A percentile compares a stretch with the other conserved stretches of the same genome.
These are phyloP conservation scores for Ypsolopha sequella DNA, from an alignment of 2,888 invertebrate genomes.

Conservation along the genomic window DNA sequence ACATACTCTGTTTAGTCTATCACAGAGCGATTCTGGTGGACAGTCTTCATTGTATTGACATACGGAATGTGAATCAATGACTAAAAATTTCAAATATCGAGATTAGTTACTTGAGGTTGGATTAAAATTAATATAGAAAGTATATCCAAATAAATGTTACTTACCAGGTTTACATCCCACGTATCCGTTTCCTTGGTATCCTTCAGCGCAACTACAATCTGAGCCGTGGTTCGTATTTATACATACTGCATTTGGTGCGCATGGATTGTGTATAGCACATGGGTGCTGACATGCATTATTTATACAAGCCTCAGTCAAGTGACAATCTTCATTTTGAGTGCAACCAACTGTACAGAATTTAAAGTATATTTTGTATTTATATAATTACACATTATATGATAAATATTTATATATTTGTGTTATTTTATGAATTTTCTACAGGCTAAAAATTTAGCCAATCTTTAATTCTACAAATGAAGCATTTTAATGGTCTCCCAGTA, in stretches of 20 bases:
- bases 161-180: constrained; percentile 85
- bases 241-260: constrained; percentile 86
- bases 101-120: too few relatives aligned
- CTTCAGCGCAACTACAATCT: constrained; percentile 88
- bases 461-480: too few relatives aligned
- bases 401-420: too few relatives aligned
- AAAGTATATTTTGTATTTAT: constrained; percentile 9
- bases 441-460: too few relatives aligned
- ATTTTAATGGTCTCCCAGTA: too few relatives aligned
- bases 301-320: constrained; percentile 88
- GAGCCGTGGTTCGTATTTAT: constrained; percentile 89
- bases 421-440: too few relatives aligned
- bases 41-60: constrained; percentile 94
- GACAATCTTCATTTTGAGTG: constrained; percentile 88
- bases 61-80: constrained; percentile 54
- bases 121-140: not conserved
- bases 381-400: not conserved
- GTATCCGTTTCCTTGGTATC: constrained; percentile 89
- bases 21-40: constrained; percentile 87
- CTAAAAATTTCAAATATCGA: constrained; percentile 26
- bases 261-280: constrained; percentile 87
- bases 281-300: constrained; percentile 88
- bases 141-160: constrained; percentile 5
- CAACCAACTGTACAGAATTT: constrained; percentile 79
- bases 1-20: constrained; percentile 85